Evolutionary conservation across 2,113 vertebrate genomes (phyloP).

Genomic region (Phalacrocorax carbo): DNA sequence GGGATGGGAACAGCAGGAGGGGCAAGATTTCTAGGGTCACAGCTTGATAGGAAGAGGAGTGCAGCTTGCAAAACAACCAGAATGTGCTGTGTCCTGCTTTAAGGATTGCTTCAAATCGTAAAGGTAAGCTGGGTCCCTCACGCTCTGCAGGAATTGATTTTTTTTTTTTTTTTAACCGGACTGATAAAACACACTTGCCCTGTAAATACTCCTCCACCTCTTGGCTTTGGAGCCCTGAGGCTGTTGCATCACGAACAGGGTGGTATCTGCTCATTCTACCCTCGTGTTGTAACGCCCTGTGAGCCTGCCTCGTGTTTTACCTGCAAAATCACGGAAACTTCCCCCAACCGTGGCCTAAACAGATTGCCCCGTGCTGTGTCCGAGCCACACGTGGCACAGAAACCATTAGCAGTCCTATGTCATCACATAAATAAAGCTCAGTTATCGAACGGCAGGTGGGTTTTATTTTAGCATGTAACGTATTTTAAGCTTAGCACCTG

Average conservation of each 20-base stretch:
- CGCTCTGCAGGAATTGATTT: background rate
- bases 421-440: background rate
- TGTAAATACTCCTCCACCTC: background rate
- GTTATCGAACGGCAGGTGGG: background rate
- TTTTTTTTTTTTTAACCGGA: background rate
- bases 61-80: conserved; percentile 15
- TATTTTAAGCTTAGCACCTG: background rate
- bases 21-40: background rate
- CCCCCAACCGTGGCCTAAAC: background rate
- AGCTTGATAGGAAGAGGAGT: conserved; percentile 14
- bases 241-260: background rate
- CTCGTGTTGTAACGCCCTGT: background rate
- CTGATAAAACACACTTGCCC: background rate
- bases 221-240: background rate
- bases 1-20: conserved; percentile 27
- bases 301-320: background rate
- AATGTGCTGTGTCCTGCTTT: conserved; percentile 5
- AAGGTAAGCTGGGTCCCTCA: conserved; percentile 6
- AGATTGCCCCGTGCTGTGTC: background rate
- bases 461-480: background rate
- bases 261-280: background rate
- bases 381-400: background rate
- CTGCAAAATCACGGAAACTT: background rate
- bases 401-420: background rate
- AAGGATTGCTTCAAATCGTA: background rate